Evolutionary conservation across 2,888 invertebrate species (phyloP).

Genomic region (Drosophila anomalata): DNA sequence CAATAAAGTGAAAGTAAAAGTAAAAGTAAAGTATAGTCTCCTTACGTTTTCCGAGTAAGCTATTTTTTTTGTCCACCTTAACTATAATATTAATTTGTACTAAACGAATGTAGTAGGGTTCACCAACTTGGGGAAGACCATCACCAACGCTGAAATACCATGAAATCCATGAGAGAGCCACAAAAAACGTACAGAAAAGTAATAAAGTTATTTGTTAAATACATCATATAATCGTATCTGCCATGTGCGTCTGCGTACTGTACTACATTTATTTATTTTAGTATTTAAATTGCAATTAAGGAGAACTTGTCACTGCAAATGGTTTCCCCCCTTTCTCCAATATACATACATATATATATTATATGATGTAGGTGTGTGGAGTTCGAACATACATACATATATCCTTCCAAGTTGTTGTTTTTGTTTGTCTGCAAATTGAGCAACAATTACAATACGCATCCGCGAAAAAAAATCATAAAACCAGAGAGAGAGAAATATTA

Average conservation of each 20-base stretch:
- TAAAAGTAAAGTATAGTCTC: conserved; percentile 52
- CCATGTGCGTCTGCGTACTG: conserved; percentile 50
- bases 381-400: conserved; percentile 37
- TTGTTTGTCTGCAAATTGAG: conserved; percentile 54
- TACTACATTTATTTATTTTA: conserved; percentile 52
- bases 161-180: conserved; percentile 8
- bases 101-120: conserved; percentile 39
- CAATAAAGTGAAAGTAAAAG: conserved; percentile 42
- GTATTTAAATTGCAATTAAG: conserved; percentile 25
- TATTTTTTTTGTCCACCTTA: conserved; percentile 42
- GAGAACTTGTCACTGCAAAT: conserved; percentile 40
- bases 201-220: conserved; percentile 72
- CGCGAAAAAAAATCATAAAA: conserved; percentile 42
- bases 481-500: conserved; percentile 3
- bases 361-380: conserved; percentile 2
- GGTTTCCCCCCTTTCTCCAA: conserved; percentile 53
- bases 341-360: conserved; percentile 9
- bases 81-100: conserved; percentile 45
- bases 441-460: conserved; percentile 55
- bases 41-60: conserved; percentile 58
- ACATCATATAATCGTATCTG: conserved; percentile 36
- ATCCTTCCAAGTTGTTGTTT: conserved; percentile 74
- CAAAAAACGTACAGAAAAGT: conserved; percentile 21
- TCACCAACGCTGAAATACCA: too few species aligned
- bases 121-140: too few species aligned